These are phyloP conservation scores for Hymenochirus boettgeri DNA, from an alignment of 2,113 vertebrate genomes.

Conservation along the genomic window DNA sequence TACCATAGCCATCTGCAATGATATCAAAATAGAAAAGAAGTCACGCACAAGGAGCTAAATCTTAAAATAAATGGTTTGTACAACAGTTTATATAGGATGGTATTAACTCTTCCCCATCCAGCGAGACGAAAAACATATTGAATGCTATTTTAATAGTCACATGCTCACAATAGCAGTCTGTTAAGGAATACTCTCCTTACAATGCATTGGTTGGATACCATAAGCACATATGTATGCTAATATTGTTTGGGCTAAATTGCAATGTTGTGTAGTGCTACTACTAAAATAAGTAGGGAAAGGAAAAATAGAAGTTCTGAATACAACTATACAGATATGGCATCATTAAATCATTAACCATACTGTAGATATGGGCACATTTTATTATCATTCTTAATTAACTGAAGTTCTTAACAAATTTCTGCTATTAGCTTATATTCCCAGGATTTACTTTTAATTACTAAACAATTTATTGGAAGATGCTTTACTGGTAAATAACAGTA, in stretches of 20 bases:
- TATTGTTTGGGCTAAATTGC: background rate
- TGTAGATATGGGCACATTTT: too few relatives aligned
- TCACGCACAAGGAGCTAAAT: background rate
- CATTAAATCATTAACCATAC: too few relatives aligned
- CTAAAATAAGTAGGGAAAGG: too few relatives aligned
- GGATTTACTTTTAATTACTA: too few relatives aligned
- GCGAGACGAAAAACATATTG: background rate
- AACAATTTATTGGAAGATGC: too few relatives aligned
- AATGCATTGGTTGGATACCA: constrained; percentile 18
- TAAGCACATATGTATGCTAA: constrained; percentile 22
- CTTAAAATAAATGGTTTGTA: constrained; percentile 5
- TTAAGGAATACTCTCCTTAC: constrained; percentile 13
- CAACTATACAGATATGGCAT: too few relatives aligned
- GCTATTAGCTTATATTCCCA: too few relatives aligned
- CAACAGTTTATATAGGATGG: background rate
- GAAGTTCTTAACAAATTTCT: too few relatives aligned
- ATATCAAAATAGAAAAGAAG: constrained; percentile 27
- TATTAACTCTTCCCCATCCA: constrained; percentile 6
- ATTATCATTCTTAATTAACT: too few relatives aligned
- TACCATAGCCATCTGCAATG: constrained; percentile 31
- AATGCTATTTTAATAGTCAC: constrained; percentile 10
- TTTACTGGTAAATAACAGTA: too few relatives aligned
- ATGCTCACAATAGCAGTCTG: constrained; percentile 15
- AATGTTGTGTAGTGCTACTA: background rate
- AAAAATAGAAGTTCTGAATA: too few relatives aligned